Percentiles rank a stretch among this genome's conserved stretches.
These are phyloP conservation scores for Neofelis nebulosa DNA, from an alignment of 2,113 vertebrate genomes.

Conservation along the genomic window DNA sequence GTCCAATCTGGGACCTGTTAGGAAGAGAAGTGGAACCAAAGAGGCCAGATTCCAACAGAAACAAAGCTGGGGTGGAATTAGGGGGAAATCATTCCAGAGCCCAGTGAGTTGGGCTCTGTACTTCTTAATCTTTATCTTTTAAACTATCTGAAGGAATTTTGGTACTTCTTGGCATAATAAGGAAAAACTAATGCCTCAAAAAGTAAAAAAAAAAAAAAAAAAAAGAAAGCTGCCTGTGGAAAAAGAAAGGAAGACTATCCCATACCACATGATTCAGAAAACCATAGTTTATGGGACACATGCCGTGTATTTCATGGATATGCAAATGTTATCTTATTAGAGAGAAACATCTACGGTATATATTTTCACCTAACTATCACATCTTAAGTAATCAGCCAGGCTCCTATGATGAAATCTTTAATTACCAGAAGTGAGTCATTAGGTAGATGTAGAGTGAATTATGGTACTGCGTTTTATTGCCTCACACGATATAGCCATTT, in stretches of 20 bases:
- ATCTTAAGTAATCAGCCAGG: conserved; percentile 84
- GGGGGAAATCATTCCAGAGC: conserved; percentile 20
- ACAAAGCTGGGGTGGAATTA: conserved; percentile 51
- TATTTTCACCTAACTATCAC: conserved; percentile 75
- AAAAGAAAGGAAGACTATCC: conserved; percentile 12
- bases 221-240: conserved; percentile 12
- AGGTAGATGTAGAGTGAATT: conserved; percentile 82
- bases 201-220: background rate
- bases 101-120: background rate
- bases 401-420: conserved; percentile 83
- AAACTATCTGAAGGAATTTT: conserved; percentile 38
- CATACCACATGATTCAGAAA: conserved; percentile 44
- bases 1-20: conserved; percentile 64
- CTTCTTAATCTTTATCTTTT: conserved; percentile 59
- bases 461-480: conserved; percentile 83
- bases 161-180: background rate
- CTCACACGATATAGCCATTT: conserved; percentile 83
- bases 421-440: conserved; percentile 84
- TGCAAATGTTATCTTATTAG: conserved; percentile 84
- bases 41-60: conserved; percentile 63
- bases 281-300: conserved; percentile 48
- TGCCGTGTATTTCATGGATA: conserved; percentile 67
- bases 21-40: conserved; percentile 47
- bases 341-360: conserved; percentile 68
- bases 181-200: conserved; percentile 41